Base-by-base conservation (phyloP, 1,140 invertebrate genomes). In the Drosophila arizonae region DNA sequence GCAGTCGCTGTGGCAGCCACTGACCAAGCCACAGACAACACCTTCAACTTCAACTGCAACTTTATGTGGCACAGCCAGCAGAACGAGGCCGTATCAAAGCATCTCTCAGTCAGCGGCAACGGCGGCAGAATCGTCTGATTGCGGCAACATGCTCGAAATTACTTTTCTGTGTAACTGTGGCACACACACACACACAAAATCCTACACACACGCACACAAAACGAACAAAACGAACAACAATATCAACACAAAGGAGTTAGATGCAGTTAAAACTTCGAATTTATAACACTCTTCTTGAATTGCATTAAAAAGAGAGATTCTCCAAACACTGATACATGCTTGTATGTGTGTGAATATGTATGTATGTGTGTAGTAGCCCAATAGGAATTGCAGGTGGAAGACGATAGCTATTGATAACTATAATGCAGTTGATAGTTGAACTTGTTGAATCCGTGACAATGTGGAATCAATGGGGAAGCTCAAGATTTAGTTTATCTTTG, bases 91-190 rank as follows among this genome's bases (percentile, higher is more conserved):
- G 70, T 84, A 85, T 85, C 81, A 80, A 66, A 79, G 81, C 81
- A 85, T 85, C 81, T 86, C 74, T 52, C 65, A 68, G 57, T 67
- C 79, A 66, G 56, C 52, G 61, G 73, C 68, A 54, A 61, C 50
- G 76, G 69, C 70, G 81, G 81, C 82, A 70, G 73, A 71, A 43
- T 86, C 62, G 55, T 81, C 81, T 86, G 81, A 86, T 86, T 86
- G 81, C 81, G 51, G 78, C 81, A 77, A 86, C 81, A 86, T 86
- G 81, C 81, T 81, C 81, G 81, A 86, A 86, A 86, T 86, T 86
- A 86, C 81, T 85, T 85, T 85, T 85, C 81, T 85, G 81, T 86
- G 81, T 85, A 81, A 76, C 62, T 84, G 72, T 81, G 72, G 78
- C 76, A 73, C 48, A 71, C 60, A 58, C 48, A 75, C 33, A 45